A percentile compares a stretch with the other conserved stretches of the same genome.
phyloP scores from a whole-genome alignment of 2,113 vertebrate genomes.

The Rhadina sibilatrix region DNA sequence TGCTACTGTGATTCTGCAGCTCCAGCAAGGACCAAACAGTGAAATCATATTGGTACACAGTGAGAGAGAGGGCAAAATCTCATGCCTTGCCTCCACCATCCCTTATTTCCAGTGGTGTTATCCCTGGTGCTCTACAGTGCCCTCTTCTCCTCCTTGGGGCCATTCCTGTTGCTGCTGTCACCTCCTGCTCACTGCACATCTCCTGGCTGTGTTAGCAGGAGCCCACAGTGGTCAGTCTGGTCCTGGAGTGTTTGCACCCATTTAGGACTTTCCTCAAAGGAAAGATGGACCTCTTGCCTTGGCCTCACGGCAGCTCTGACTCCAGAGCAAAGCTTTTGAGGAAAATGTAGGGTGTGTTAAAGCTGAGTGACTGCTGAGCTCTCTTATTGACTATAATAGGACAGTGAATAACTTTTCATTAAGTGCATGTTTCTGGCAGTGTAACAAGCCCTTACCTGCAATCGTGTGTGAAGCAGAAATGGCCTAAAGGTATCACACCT shows the following conservation, averaged over 20 bases:
- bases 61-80: background rate
- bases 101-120: background rate
- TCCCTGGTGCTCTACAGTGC: rapidly evolving
- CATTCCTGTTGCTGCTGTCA: background rate
- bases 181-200: background rate
- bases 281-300: background rate
- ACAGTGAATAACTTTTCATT: constrained; percentile 55
- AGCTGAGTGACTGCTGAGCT: constrained; percentile 6
- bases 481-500: constrained; percentile 57
- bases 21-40: background rate
- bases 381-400: constrained; percentile 27
- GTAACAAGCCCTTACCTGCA: constrained; percentile 63
- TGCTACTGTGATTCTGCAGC: background rate
- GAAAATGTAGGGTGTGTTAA: background rate
- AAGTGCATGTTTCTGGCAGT: constrained; percentile 50
- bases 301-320: background rate
- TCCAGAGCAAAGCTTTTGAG: background rate
- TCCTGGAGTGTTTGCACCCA: background rate
- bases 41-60: rapidly evolving
- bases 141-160: background rate
- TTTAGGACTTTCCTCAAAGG: background rate
- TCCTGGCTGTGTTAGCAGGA: background rate
- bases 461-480: constrained; percentile 53
- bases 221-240: rapidly evolving
- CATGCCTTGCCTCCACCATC: rapidly evolving